Percentiles rank a stretch among this genome's conserved stretches.
Conservation (phyloP, 2,113 vertebrate species). For the Struthidea cinerea region DNA sequence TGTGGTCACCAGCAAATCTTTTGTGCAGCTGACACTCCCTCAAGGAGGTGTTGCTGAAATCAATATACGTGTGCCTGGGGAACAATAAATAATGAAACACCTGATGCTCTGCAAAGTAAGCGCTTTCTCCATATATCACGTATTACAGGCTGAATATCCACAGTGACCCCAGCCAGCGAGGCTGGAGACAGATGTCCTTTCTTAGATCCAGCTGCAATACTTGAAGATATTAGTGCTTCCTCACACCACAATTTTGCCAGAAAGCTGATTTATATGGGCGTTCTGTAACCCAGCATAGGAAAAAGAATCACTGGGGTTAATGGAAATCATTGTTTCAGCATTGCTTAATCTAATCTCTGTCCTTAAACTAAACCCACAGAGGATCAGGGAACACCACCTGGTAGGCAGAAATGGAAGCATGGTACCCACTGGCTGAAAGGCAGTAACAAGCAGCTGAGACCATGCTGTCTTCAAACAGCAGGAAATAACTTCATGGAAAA, state of each 20-base stretch:
- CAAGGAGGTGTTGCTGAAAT: constrained; percentile 35
- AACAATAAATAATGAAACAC: constrained; percentile 27
- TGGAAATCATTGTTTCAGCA: not conserved
- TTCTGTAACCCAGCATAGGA: not conserved
- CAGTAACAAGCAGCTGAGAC: not conserved
- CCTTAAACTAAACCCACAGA: not conserved
- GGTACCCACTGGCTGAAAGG: not conserved
- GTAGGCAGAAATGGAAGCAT: not conserved
- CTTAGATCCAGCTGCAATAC: not conserved
- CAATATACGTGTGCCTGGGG: not conserved
- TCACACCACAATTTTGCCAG: not conserved
- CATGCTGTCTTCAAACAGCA: not conserved
- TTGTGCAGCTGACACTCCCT: constrained; percentile 11
- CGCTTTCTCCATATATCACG: not conserved
- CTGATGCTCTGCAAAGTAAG: constrained; percentile 6
- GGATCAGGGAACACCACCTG: not conserved
- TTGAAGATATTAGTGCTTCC: not conserved
- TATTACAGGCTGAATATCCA: not conserved
- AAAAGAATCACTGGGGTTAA: not conserved
- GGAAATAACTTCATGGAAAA: constrained; percentile 19
- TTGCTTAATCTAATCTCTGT: not conserved
- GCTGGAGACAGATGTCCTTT: not conserved
- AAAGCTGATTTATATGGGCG: not conserved
- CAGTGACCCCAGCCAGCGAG: not conserved
- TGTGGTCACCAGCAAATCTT: constrained; percentile 8